Evolutionary conservation across 2,888 invertebrate species (phyloP), one percentile per base, ranked within the genome.

Genomic region (Apodemia duryi): DNA sequence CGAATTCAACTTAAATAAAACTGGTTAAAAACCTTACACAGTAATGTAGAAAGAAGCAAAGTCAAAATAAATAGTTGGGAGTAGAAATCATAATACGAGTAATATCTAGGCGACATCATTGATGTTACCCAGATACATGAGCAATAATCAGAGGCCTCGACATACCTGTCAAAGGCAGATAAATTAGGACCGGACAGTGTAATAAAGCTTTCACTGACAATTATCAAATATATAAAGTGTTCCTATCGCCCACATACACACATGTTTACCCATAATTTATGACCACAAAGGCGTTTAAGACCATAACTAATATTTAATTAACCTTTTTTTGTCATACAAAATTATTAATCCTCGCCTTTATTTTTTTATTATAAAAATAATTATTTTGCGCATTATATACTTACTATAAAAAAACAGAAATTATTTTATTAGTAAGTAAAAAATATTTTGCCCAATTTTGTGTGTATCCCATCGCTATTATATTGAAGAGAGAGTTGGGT

Each of bases 111-210:
- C 13, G 54, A 57, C 28, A 57, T 52, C 52, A 52, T 11, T 57
- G 54, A 57, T 57, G 54, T 57, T 57, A 57, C 54, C 54, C 54
- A 57, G 54, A 57, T 57, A 57, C 54, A 57, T 32, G 32, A 57
- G 29, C 54, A 57, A 29, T 57, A 29, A 57, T 13, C 54, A 32
- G 29, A 29, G 29, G 54, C 54, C 54, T 54, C 54, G 11, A 11
- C 43, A 43, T 21, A 52, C 28, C 54, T 54, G 54, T 54, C 54
- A 54, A 54, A 29, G 28, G 2, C 29, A 9, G 54, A 54, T 54
- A 29, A 54, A 54, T 54, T 54, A 54, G 29, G 54, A 9, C 54
- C 54, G 54, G 28, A 43, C 52, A 11, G 28, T 9, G 54, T 54
- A 54, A 54, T 54, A 54, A 54, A 4, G 9, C 54, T 54, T 54